These are phyloP conservation scores for Bombyx mori DNA, from an alignment of 1,140 invertebrate genomes.

Conservation along the genomic window ASM3026992v2 NC_085118.1:1710001-1710500, in stretches of 20 bases:
- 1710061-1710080: conserved; percentile 86
- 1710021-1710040: conserved; percentile 83
- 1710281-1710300: conserved; percentile 89
- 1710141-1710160: conserved; percentile 87
- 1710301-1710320: conserved; percentile 84
- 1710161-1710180: conserved; percentile 82
- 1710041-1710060: conserved; percentile 93
- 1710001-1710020: conserved; percentile 82
- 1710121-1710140: conserved; percentile 76
- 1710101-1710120: conserved; percentile 81
- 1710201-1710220: conserved; percentile 86
- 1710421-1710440: conserved; percentile 81
- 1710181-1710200: conserved; percentile 83
- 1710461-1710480: conserved; percentile 91
- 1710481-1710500: conserved; percentile 91
- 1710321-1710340: conserved; percentile 83
- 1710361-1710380: conserved; percentile 87
- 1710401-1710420: conserved; percentile 86
- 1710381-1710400: conserved; percentile 83
- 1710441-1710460: conserved; percentile 85
- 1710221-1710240: conserved; percentile 82
- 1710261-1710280: conserved; percentile 84
- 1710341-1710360: conserved; percentile 80
- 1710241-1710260: conserved; percentile 81
- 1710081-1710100: conserved; percentile 73